A percentile compares a stretch with the other conserved stretches of the same genome.
Evolutionary conservation across 1,140 invertebrate species (phyloP).

Genomic region (Fopius arisanus): DNA sequence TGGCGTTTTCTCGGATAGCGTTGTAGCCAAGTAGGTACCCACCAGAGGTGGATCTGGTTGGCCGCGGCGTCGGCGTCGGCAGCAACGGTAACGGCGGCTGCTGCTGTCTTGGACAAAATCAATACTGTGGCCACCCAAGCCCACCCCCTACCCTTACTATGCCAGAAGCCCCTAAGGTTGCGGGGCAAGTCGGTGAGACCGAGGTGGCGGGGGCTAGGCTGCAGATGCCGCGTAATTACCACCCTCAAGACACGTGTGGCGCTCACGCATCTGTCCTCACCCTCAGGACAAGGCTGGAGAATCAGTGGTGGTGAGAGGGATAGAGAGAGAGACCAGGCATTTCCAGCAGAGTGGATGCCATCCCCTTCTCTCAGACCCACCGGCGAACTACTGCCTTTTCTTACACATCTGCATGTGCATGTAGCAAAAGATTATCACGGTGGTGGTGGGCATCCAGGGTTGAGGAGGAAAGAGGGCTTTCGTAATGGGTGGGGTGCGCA

Average conservation of each 20-base stretch:
- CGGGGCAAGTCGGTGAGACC: slow-evolving; percentile 49
- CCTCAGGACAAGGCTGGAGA: background rate
- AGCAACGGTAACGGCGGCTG: slow-evolving; percentile 44
- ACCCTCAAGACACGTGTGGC: slow-evolving; percentile 66
- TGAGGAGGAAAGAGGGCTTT: background rate
- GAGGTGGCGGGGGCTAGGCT: slow-evolving; percentile 57
- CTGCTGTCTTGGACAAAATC: slow-evolving; percentile 66
- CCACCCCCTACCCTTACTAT: slow-evolving; percentile 29
- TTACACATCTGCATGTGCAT: slow-evolving; percentile 7
- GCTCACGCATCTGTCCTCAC: slow-evolving; percentile 52
- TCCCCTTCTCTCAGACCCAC: slow-evolving; percentile 37
- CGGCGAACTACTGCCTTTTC: slow-evolving; percentile 36
- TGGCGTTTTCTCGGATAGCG: slow-evolving; percentile 43
- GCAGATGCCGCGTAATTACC: slow-evolving; percentile 67
- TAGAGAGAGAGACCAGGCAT: background rate
- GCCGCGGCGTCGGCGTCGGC: slow-evolving; percentile 59
- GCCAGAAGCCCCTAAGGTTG: slow-evolving; percentile 52
- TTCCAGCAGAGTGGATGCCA: slow-evolving; percentile 16
- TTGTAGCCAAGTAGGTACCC: slow-evolving; percentile 63
- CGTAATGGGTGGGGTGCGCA: slow-evolving; percentile 28
- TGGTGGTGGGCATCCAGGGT: slow-evolving; percentile 32
- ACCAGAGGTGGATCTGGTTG: slow-evolving; percentile 64
- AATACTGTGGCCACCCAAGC: slow-evolving; percentile 63
- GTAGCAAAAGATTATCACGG: slow-evolving; percentile 24
- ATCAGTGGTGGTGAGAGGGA: background rate